These are phyloP conservation scores for Urophycis tenuis DNA, from an alignment of 2,797 vertebrate genomes.

Conservation along the genomic window DNA sequence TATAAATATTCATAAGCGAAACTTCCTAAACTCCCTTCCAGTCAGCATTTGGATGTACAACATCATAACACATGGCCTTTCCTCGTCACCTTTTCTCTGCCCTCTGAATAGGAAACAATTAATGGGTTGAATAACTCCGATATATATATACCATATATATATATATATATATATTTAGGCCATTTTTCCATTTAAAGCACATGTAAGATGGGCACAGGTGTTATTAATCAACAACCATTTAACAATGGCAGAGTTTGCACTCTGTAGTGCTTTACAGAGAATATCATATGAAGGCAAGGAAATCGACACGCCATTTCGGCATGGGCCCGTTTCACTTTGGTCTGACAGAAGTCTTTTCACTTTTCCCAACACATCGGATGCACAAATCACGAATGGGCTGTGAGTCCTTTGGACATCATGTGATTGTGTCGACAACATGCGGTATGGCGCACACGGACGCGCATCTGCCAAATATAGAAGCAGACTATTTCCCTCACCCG, in stretches of 20 bases:
- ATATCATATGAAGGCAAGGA: constrained; percentile 29
- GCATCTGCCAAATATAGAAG: constrained; percentile 48
- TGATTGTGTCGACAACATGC: constrained; percentile 38
- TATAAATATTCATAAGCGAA: constrained; percentile 25
- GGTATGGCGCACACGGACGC: constrained; percentile 30
- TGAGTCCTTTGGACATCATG: constrained; percentile 37
- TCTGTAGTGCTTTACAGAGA: constrained; percentile 39
- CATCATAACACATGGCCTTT: constrained; percentile 11
- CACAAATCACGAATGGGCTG: constrained; percentile 36
- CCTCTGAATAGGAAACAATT: neutral
- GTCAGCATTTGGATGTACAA: constrained; percentile 24
- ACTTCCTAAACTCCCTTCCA: constrained; percentile 8
- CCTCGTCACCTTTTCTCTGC: neutral
- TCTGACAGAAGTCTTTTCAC: constrained; percentile 22
- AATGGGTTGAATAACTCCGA: neutral
- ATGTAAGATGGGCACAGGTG: constrained; percentile 21
- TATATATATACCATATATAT: neutral
- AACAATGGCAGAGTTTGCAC: constrained; percentile 30
- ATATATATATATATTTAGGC: constrained; percentile 9
- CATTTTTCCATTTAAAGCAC: constrained; percentile 7
- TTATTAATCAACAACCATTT: constrained; percentile 16
- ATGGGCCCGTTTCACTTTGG: constrained; percentile 26
- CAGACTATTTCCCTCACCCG: constrained; percentile 33
- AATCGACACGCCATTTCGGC: constrained; percentile 31
- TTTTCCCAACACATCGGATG: constrained; percentile 38